Conservation (phyloP, 1,140 invertebrate species). For the Ylistrum balloti region DNA sequence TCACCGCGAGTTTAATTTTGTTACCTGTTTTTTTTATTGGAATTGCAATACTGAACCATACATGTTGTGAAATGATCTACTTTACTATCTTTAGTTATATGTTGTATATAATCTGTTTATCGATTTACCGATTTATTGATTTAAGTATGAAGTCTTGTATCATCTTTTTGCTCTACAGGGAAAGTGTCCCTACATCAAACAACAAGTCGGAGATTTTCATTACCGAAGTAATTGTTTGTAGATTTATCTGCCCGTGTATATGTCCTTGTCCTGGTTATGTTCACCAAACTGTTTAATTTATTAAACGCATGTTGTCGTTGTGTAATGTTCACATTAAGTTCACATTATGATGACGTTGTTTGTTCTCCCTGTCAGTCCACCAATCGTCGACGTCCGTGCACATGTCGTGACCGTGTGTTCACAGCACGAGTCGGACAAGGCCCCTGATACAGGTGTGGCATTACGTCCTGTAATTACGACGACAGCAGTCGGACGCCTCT, state of each 20-base stretch:
- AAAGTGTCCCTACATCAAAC: background rate
- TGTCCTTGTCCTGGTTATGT: background rate
- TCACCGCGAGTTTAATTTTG: background rate
- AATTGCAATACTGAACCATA: background rate
- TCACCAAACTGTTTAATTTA: background rate
- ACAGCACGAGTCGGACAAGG: background rate
- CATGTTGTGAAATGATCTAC: background rate
- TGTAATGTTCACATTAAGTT: background rate
- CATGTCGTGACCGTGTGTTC: background rate
- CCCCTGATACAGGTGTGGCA: background rate
- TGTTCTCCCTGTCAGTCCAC: conserved; percentile 30
- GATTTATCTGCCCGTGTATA: background rate
- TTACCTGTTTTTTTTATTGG: background rate
- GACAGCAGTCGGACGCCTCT: conserved; percentile 19
- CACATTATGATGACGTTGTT: conserved; percentile 23
- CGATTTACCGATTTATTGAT: background rate
- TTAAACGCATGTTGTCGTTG: conserved; percentile 5
- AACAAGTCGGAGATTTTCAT: conserved; percentile 7
- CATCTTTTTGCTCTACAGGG: background rate
- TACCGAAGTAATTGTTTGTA: background rate
- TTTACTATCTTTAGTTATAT: too few species aligned
- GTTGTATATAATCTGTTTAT: background rate
- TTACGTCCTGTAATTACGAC: background rate
- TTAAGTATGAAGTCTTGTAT: background rate
- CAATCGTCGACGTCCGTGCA: conserved; percentile 14